Evolutionary conservation across 2,113 vertebrate species (phyloP).

Genomic region (Brienomyrus brachyistius): DNA sequence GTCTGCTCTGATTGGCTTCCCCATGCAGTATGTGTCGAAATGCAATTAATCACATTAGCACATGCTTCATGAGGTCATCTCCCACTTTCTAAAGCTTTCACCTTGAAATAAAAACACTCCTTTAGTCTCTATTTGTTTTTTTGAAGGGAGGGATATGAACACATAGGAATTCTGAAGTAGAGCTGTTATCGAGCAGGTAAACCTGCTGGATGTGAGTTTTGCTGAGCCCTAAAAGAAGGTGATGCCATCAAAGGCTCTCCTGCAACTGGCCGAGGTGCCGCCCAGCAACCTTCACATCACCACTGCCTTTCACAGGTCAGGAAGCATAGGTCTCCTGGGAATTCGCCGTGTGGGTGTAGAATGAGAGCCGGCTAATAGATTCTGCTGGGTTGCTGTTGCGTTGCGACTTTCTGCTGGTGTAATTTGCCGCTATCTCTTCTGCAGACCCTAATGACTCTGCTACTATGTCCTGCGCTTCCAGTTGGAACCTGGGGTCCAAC

Average conservation of each 20-base stretch:
- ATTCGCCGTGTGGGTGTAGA: neutral
- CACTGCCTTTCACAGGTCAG: neutral
- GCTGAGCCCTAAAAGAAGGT: neutral
- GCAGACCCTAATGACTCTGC: neutral
- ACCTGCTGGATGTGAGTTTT: neutral
- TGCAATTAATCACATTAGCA: neutral
- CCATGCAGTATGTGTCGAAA: neutral
- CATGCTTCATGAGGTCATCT: neutral
- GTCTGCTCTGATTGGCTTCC: neutral
- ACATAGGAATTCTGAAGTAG: neutral
- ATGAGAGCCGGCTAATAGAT: neutral
- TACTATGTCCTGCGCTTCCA: neutral
- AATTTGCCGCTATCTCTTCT: neutral
- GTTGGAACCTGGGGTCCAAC: neutral
- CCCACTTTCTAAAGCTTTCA: neutral
- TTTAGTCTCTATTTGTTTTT: neutral
- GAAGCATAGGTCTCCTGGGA: neutral
- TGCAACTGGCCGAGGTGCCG: neutral
- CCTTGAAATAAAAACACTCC: neutral
- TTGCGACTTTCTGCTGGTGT: neutral
- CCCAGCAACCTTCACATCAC: neutral
- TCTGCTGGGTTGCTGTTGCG: neutral
- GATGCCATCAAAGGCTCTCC: neutral
- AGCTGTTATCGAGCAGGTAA: neutral
- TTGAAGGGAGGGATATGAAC: neutral